Percentiles rank a stretch among this genome's conserved stretches.
phyloP scores from a whole-genome alignment of 2,797 vertebrate genomes.

The Helicolenus hilgendorfi region DNA sequence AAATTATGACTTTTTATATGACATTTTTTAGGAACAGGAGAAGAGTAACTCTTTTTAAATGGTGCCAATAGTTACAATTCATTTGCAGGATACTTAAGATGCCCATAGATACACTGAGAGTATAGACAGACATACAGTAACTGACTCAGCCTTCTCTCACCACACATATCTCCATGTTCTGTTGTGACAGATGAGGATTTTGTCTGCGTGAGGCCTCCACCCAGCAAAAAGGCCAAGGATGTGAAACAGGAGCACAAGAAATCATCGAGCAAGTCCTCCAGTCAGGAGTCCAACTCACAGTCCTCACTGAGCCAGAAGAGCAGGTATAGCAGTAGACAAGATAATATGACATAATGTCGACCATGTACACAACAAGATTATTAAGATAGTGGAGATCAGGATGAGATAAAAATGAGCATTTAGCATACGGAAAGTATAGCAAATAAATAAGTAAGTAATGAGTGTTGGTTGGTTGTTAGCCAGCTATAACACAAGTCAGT shows the following conservation, averaged over 20 bases:
- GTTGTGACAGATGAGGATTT: conserved; percentile 93
- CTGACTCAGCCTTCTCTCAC: neutral
- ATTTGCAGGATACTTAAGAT: neutral
- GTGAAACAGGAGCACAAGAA: conserved; percentile 78
- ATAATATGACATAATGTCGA: neutral
- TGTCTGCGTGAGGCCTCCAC: conserved; percentile 84
- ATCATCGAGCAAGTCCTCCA: conserved; percentile 71
- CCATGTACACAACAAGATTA: neutral
- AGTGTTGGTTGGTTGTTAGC: neutral
- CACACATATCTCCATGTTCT: neutral
- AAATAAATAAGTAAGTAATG: neutral
- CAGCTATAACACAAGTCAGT: neutral
- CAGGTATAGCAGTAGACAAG: conserved; percentile 82
- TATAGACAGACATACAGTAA: neutral
- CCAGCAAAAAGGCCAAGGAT: conserved; percentile 91
- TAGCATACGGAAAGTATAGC: neutral
- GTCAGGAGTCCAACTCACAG: conserved; percentile 73
- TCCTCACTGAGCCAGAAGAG: conserved; percentile 64
- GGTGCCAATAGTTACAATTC: neutral
- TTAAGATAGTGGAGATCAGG: neutral
- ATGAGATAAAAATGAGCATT: neutral
- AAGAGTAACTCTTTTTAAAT: neutral
- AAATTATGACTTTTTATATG: neutral
- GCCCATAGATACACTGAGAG: neutral
- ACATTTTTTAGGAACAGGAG: neutral